Conservation (phyloP, 2,113 vertebrate genomes). For the Solea solea region DNA sequence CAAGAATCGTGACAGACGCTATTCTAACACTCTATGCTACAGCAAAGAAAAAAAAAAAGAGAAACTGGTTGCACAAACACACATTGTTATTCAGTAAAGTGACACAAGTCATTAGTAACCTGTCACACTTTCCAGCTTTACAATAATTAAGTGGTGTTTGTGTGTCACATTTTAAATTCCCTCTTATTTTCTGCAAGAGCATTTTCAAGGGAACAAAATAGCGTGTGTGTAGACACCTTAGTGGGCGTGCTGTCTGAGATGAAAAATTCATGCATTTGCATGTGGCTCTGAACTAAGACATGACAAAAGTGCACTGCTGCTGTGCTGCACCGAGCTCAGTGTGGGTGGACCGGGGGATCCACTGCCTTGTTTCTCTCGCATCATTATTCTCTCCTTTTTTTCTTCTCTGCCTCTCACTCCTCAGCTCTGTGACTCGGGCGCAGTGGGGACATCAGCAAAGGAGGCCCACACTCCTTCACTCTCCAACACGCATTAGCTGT, state of each 20-base stretch:
- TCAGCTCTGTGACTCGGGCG: conserved; percentile 68
- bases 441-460: conserved; percentile 74
- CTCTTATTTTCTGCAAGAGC: conserved; percentile 44
- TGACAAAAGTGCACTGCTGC: conserved; percentile 73
- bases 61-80: conserved; percentile 20
- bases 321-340: conserved; percentile 62
- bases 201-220: conserved; percentile 71
- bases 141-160: conserved; percentile 66
- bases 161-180: conserved; percentile 48
- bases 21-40: conserved; percentile 28
- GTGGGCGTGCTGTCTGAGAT: conserved; percentile 63
- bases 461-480: conserved; percentile 61
- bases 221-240: conserved; percentile 56
- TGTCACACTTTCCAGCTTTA: conserved; percentile 37
- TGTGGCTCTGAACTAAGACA: conserved; percentile 77
- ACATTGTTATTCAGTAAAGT: conserved; percentile 35
- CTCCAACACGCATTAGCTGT: conserved; percentile 67
- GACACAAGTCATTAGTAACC: conserved; percentile 51
- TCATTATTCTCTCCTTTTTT: conserved; percentile 70
- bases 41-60: conserved; percentile 26
- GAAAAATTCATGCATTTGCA: conserved; percentile 77
- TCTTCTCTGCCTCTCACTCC: conserved; percentile 60
- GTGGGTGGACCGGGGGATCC: conserved; percentile 76
- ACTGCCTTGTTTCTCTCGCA: conserved; percentile 75
- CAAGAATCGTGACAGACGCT: conserved; percentile 47